A percentile compares a stretch with the other conserved stretches of the same genome.
Evolutionary conservation across 2,113 vertebrate species (phyloP).

Genomic region (Mus musculus): DNA sequence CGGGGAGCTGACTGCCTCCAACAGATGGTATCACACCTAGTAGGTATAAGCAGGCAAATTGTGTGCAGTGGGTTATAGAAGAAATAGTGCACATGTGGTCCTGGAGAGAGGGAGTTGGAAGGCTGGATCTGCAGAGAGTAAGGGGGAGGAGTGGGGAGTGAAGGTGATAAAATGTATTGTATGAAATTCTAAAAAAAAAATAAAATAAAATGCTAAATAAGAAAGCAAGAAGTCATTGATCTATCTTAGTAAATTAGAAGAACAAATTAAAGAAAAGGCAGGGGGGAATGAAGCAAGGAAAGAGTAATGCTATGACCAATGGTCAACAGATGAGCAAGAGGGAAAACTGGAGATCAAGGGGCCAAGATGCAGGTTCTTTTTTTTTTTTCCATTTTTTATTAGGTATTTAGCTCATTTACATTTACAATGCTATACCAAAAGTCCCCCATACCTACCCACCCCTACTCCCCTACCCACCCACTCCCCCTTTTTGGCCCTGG

Average conservation of each 20-base stretch:
- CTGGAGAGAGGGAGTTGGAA: too few relatives aligned
- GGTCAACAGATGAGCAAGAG: background rate
- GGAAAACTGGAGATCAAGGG: background rate
- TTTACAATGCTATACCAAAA: too few relatives aligned
- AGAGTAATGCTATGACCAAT: background rate
- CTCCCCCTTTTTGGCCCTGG: too few relatives aligned
- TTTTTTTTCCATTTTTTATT: too few relatives aligned
- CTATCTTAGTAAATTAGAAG: background rate
- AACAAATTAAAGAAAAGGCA: background rate
- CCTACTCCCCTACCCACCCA: too few relatives aligned
- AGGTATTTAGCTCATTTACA: too few relatives aligned
- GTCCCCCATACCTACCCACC: too few relatives aligned
- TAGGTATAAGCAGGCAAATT: background rate
- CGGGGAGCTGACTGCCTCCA: background rate
- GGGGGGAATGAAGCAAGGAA: background rate
- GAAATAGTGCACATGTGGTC: fast-evolving
- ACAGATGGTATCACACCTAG: background rate
- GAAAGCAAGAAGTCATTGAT: background rate
- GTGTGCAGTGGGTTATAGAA: background rate
- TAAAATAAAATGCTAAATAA: background rate
- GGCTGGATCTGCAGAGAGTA: background rate
- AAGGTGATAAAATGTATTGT: background rate
- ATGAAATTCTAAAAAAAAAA: background rate
- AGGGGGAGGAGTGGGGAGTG: background rate
- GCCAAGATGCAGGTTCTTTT: background rate